These are phyloP conservation scores for Drosophila fungiperda DNA, from an alignment of 2,888 invertebrate species.

Conservation along the genomic window DNA sequence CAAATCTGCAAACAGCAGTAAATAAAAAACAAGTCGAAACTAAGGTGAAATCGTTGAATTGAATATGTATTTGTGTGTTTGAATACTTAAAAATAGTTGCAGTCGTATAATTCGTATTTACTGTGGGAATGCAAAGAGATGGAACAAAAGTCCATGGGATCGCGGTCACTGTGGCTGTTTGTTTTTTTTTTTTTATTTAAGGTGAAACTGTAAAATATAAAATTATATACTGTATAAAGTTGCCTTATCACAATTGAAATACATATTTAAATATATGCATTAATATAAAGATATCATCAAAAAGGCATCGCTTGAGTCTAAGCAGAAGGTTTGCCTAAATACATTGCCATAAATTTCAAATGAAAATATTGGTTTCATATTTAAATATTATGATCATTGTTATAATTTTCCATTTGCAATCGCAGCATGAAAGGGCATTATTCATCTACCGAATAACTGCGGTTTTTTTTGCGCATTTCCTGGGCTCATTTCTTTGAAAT, in stretches of 20 bases:
- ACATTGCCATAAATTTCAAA: neutral
- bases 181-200: slow-evolving; percentile 21
- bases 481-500: slow-evolving; percentile 53
- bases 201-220: slow-evolving; percentile 17
- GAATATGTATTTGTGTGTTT: slow-evolving; percentile 41
- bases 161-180: slow-evolving; percentile 57
- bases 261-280: neutral
- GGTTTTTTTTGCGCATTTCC: slow-evolving; percentile 53
- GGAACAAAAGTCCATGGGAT: slow-evolving; percentile 54
- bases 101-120: slow-evolving; percentile 58
- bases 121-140: slow-evolving; percentile 62
- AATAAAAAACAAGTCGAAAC: slow-evolving; percentile 44
- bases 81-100: slow-evolving; percentile 33
- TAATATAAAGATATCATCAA: neutral
- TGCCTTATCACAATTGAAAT: neutral
- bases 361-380: neutral
- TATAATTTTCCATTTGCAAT: neutral
- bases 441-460: slow-evolving; percentile 22
- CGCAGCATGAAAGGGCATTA: slow-evolving; percentile 15
- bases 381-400: neutral
- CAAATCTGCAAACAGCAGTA: slow-evolving; percentile 48
- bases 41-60: slow-evolving; percentile 68
- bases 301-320: neutral
- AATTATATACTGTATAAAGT: neutral
- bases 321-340: neutral